These are phyloP conservation scores for Pseudotriccus pelzelni DNA, from an alignment of 2,797 vertebrate genomes.

Conservation along the genomic window DNA sequence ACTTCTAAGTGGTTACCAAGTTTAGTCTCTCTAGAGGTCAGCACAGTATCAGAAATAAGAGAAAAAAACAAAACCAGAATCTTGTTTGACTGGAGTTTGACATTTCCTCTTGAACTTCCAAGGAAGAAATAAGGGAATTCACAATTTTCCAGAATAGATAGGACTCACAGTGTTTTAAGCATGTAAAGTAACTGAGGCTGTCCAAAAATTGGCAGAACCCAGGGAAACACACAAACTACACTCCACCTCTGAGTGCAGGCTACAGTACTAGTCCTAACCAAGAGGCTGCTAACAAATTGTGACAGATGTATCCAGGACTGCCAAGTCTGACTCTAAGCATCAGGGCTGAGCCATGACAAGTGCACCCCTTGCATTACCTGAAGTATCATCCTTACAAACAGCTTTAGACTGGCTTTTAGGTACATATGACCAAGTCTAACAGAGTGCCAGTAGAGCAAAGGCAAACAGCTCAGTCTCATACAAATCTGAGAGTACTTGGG, in stretches of 20 bases:
- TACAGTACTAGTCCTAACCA: neutral
- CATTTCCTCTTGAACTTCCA: neutral
- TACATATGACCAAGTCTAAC: neutral
- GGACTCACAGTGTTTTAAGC: neutral
- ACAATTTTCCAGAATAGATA: neutral
- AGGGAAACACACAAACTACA: neutral
- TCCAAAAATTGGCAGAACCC: neutral
- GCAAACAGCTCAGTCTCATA: neutral
- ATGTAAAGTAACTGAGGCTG: neutral
- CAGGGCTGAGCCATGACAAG: neutral
- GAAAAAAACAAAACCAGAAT: neutral
- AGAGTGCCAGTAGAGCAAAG: neutral
- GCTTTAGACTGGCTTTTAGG: neutral
- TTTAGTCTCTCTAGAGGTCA: neutral
- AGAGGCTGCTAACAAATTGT: neutral
- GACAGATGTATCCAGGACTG: neutral
- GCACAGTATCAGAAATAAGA: neutral
- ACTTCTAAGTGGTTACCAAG: neutral
- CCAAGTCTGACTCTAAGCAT: neutral
- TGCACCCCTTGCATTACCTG: neutral
- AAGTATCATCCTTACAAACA: neutral
- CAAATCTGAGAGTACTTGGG: neutral
- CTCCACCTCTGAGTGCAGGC: neutral
- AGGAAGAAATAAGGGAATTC: neutral
- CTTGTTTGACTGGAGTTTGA: neutral